Percentiles rank a stretch among this genome's conserved stretches.
Conservation (phyloP, 2,888 invertebrate species). For the Parnassius mnemosyne region DNA sequence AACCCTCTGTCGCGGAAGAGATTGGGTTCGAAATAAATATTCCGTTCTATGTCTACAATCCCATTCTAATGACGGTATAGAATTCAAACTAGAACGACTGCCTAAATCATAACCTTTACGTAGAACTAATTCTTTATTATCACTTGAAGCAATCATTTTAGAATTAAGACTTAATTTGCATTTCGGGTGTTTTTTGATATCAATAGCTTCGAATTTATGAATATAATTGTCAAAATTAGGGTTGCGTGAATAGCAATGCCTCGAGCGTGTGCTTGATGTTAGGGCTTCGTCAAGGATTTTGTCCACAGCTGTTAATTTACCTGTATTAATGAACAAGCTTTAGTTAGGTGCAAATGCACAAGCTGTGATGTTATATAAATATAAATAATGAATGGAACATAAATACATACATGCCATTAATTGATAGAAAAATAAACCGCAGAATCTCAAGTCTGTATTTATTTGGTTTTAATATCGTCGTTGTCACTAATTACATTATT, state of each 20-base stretch:
- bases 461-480: too few relatives aligned
- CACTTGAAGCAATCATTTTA: conserved; percentile 36
- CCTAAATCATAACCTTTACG: conserved; percentile 43
- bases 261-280: conserved; percentile 48
- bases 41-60: conserved; percentile 56
- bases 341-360: conserved; percentile 10
- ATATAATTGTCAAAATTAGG: conserved; percentile 54
- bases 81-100: conserved; percentile 60
- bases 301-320: conserved; percentile 46
- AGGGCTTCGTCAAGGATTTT: conserved; percentile 38
- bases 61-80: conserved; percentile 68
- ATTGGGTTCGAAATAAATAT: conserved; percentile 47
- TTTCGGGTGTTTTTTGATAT: conserved; percentile 47
- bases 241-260: conserved; percentile 57
- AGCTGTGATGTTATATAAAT: too few relatives aligned
- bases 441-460: too few relatives aligned
- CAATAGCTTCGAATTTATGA: conserved; percentile 47
- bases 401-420: not conserved
- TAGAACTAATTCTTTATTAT: conserved; percentile 34
- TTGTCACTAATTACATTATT: too few relatives aligned
- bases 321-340: conserved; percentile 31
- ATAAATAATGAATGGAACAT: too few relatives aligned
- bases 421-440: too few relatives aligned
- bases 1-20: conserved; percentile 48
- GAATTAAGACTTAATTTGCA: conserved; percentile 59